Percentiles rank a stretch among this genome's conserved stretches.
These are phyloP conservation scores for Macropis europaea DNA, from an alignment of 2,888 invertebrate genomes.

Conservation along the genomic window DNA sequence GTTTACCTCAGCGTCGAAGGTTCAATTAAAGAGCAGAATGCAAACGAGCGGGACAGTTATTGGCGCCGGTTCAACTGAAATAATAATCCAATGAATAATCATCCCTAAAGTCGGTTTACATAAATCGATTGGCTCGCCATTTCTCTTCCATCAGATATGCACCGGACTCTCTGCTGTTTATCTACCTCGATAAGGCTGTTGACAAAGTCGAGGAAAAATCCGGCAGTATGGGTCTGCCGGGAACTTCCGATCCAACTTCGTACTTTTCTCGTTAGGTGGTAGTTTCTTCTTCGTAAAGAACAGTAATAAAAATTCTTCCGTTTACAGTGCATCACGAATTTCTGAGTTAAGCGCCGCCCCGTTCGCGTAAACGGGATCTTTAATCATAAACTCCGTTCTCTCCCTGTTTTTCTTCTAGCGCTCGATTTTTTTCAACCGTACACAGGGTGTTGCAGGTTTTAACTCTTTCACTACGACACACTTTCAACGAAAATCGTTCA, in stretches of 20 bases:
- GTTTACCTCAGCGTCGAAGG: too few relatives aligned
- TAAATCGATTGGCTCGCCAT: not conserved
- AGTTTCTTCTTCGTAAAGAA: not conserved
- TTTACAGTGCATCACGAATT: slow-evolving; percentile 10
- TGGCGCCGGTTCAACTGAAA: not conserved
- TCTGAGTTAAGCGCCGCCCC: slow-evolving; percentile 3
- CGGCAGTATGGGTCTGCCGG: not conserved
- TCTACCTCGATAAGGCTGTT: not conserved
- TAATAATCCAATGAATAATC: not conserved
- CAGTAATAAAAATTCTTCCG: slow-evolving; percentile 5
- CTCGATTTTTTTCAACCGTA: too few relatives aligned
- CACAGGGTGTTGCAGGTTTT: too few relatives aligned
- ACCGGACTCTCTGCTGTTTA: not conserved
- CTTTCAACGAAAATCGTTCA: too few relatives aligned
- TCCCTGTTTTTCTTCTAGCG: too few relatives aligned
- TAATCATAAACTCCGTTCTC: slow-evolving; percentile 20
- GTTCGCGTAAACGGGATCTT: slow-evolving; percentile 6
- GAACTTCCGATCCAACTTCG: not conserved
- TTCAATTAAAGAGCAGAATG: too few relatives aligned
- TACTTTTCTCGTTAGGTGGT: slow-evolving; percentile 6
- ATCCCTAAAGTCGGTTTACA: not conserved
- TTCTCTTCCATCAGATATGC: not conserved
- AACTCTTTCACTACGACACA: too few relatives aligned
- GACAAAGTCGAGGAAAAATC: not conserved
- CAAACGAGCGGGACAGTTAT: too few relatives aligned